Conservation (phyloP, 2,888 invertebrate genomes). For the Sclerodermus sp. region DNA sequence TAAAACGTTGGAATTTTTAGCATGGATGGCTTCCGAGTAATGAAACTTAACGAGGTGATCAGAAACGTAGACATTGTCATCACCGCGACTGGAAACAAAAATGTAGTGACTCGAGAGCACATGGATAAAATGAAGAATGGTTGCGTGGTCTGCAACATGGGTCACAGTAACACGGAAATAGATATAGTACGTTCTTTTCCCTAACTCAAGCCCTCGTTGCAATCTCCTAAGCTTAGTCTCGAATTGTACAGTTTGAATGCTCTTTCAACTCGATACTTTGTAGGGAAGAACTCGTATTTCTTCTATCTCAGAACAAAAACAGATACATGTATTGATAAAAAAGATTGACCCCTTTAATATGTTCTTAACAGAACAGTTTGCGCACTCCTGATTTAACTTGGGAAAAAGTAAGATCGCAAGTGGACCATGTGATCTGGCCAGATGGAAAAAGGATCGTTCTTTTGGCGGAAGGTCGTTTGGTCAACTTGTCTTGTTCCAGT, state of each 20-base stretch:
- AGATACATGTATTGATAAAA: slow-evolving; percentile 18
- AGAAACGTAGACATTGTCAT: slow-evolving; percentile 93
- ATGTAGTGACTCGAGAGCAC: slow-evolving; percentile 91
- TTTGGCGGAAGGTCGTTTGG: slow-evolving; percentile 91
- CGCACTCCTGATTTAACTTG: slow-evolving; percentile 93
- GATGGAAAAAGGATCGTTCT: slow-evolving; percentile 93
- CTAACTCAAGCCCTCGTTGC: too few relatives aligned
- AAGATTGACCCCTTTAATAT: slow-evolving; percentile 29
- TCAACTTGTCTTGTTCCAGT: slow-evolving; percentile 95
- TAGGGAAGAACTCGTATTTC: slow-evolving; percentile 27
- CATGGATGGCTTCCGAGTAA: slow-evolving; percentile 96
- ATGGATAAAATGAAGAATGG: slow-evolving; percentile 97
- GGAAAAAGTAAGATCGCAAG: slow-evolving; percentile 97
- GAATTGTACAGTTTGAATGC: slow-evolving; percentile 5
- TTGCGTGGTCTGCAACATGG: slow-evolving; percentile 96
- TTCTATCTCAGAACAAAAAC: slow-evolving; percentile 29
- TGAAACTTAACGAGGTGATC: slow-evolving; percentile 91
- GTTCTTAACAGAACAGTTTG: slow-evolving; percentile 71
- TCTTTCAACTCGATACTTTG: slow-evolving; percentile 11
- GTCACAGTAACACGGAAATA: slow-evolving; percentile 94
- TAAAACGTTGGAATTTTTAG: slow-evolving; percentile 60
- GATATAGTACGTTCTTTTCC: slow-evolving; percentile 71
- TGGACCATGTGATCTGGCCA: slow-evolving; percentile 98
- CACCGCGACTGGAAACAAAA: slow-evolving; percentile 97
- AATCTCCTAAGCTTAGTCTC: too few relatives aligned